These are phyloP conservation scores for Cherax destructor DNA, from an alignment of 1,140 invertebrate species.

Conservation along the genomic window DNA sequence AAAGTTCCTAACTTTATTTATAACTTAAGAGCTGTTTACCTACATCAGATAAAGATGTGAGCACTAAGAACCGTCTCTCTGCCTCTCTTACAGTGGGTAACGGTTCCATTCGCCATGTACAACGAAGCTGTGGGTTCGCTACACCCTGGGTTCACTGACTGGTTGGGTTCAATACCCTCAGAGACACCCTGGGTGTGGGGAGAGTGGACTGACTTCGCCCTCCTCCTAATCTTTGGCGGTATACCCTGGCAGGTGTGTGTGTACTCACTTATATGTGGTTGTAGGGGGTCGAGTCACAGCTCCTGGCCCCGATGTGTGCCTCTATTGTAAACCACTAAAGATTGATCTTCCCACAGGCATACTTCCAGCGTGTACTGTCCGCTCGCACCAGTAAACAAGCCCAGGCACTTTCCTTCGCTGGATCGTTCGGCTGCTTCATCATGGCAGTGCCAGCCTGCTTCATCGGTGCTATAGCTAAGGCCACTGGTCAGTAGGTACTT, in stretches of 20 bases:
- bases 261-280: neutral
- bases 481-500: slow-evolving; percentile 36
- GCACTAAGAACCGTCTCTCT: neutral
- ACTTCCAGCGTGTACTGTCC: slow-evolving; percentile 88
- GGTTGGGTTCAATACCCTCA: slow-evolving; percentile 75
- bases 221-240: slow-evolving; percentile 86
- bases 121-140: slow-evolving; percentile 80
- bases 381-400: slow-evolving; percentile 83
- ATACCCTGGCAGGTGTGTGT: slow-evolving; percentile 87
- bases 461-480: slow-evolving; percentile 83
- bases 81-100: slow-evolving; percentile 78
- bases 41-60: neutral
- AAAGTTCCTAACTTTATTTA: too few relatives aligned
- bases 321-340: too few relatives aligned
- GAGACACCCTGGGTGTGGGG: slow-evolving; percentile 79
- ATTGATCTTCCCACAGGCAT: slow-evolving; percentile 79
- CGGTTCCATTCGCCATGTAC: slow-evolving; percentile 81
- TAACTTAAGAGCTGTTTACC: too few relatives aligned
- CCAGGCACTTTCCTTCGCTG: slow-evolving; percentile 83
- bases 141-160: slow-evolving; percentile 52
- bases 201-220: slow-evolving; percentile 83
- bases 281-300: too few relatives aligned
- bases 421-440: slow-evolving; percentile 84
- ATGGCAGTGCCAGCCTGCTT: slow-evolving; percentile 85
- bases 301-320: too few relatives aligned